phyloP scores from a whole-genome alignment of 2,888 invertebrate genomes.

The Anagyrus pseudococci region DNA sequence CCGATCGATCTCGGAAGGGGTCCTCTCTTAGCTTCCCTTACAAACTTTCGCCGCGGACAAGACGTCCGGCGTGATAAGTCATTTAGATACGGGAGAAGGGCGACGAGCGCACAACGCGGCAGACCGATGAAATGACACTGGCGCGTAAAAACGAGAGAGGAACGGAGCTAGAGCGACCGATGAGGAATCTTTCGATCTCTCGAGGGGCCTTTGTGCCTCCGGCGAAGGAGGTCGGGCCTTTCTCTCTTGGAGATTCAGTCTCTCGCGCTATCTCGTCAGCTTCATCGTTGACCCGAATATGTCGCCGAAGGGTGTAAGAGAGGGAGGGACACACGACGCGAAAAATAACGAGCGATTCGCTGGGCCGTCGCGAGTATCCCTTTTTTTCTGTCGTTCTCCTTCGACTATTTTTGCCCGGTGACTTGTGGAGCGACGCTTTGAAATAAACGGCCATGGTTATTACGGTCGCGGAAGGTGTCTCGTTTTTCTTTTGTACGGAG shows the following conservation, averaged over 20 bases:
- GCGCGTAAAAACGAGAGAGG: not conserved
- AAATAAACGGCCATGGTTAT: no score
- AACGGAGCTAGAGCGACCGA: not conserved
- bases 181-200: not conserved
- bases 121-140: not conserved
- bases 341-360: no score
- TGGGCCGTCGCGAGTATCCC: no score
- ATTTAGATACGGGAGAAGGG: constrained; percentile 54
- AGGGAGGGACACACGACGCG: no score
- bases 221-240: no score
- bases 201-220: not conserved
- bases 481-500: no score
- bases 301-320: no score
- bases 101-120: not conserved
- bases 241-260: not conserved
- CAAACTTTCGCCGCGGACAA: not conserved
- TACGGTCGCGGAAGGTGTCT: no score
- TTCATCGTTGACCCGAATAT: no score
- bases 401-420: no score
- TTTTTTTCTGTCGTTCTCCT: not conserved
- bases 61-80: constrained; percentile 49
- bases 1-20: not conserved
- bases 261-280: not conserved
- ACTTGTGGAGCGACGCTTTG: no score
- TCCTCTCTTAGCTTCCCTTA: constrained; percentile 15